Percentiles rank a stretch among this genome's conserved stretches.
phyloP scores from a whole-genome alignment of 2,113 vertebrate genomes.

The Dunckerocampus dactyliophorus region DNA sequence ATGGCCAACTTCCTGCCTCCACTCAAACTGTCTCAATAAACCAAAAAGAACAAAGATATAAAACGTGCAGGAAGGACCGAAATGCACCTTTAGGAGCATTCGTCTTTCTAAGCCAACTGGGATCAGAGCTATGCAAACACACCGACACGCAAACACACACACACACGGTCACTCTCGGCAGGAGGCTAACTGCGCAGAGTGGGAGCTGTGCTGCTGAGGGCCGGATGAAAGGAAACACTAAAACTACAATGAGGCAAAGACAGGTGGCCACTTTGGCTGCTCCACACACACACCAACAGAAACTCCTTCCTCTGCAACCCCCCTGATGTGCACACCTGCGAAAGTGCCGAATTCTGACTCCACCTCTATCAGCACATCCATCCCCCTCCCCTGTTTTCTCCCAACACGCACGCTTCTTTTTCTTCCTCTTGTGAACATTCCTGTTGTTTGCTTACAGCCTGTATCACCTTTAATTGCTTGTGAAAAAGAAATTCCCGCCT shows the following conservation, averaged over 20 bases:
- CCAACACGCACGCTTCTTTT: slow-evolving; percentile 9
- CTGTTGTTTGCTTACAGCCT: slow-evolving; percentile 30
- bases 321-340: slow-evolving; percentile 70
- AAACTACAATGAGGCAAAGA: slow-evolving; percentile 74
- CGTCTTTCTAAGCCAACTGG: slow-evolving; percentile 62
- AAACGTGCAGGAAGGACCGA: slow-evolving; percentile 57
- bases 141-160: slow-evolving; percentile 34
- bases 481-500: slow-evolving; percentile 68
- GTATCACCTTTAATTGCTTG: slow-evolving; percentile 63
- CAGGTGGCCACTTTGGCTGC: slow-evolving; percentile 73
- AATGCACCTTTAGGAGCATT: slow-evolving; percentile 70
- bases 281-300: slow-evolving; percentile 38
- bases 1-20: slow-evolving; percentile 69
- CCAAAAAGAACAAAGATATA: slow-evolving; percentile 70
- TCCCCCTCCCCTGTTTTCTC: slow-evolving; percentile 27
- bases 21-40: slow-evolving; percentile 69
- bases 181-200: slow-evolving; percentile 68
- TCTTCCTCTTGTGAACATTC: slow-evolving; percentile 53
- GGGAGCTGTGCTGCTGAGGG: slow-evolving; percentile 69
- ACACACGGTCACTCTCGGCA: slow-evolving; percentile 40
- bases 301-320: slow-evolving; percentile 56
- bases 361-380: slow-evolving; percentile 24
- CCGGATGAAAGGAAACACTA: slow-evolving; percentile 76
- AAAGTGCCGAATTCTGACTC: slow-evolving; percentile 62
- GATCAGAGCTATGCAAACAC: slow-evolving; percentile 49